Conservation (phyloP, 2,888 invertebrate genomes). For the Tiphia femorata region DNA sequence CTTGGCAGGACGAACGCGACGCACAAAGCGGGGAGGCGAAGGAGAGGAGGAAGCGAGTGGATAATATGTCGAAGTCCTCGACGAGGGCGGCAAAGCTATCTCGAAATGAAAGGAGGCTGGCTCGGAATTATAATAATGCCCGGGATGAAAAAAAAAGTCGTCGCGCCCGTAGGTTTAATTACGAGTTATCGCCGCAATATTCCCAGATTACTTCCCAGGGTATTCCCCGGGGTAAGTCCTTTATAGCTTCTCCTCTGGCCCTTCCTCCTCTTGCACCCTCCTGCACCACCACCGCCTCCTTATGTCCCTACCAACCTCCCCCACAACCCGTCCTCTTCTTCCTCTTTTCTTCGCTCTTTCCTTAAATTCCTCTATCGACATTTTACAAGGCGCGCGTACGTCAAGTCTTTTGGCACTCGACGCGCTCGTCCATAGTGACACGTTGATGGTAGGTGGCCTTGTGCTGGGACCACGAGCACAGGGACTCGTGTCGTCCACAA, state of each 20-base stretch:
- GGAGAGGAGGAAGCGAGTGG: not conserved
- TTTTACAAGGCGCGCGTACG: not conserved
- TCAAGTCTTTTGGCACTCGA: not conserved
- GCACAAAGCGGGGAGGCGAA: not conserved
- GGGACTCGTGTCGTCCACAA: no score
- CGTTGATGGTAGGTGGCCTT: no score
- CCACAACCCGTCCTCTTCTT: not conserved
- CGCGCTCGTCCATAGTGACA: not conserved
- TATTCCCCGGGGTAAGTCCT: conserved; percentile 3
- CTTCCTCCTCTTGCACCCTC: not conserved
- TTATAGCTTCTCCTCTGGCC: not conserved
- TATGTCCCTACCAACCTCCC: not conserved
- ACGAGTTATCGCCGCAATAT: conserved; percentile 1
- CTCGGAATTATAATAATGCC: conserved; percentile 6
- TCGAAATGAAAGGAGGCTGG: not conserved
- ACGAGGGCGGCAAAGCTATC: not conserved
- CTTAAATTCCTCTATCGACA: not conserved
- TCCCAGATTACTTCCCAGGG: conserved; percentile 7
- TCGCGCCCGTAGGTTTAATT: conserved; percentile 1
- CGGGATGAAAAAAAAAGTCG: not conserved
- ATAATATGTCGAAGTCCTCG: conserved; percentile 7
- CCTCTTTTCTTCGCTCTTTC: not conserved
- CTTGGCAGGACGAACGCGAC: not conserved
- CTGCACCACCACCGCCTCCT: no score
- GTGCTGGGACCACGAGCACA: no score